phyloP scores from a whole-genome alignment of 2,113 vertebrate genomes.

The Hyperoodon ampullatus region DNA sequence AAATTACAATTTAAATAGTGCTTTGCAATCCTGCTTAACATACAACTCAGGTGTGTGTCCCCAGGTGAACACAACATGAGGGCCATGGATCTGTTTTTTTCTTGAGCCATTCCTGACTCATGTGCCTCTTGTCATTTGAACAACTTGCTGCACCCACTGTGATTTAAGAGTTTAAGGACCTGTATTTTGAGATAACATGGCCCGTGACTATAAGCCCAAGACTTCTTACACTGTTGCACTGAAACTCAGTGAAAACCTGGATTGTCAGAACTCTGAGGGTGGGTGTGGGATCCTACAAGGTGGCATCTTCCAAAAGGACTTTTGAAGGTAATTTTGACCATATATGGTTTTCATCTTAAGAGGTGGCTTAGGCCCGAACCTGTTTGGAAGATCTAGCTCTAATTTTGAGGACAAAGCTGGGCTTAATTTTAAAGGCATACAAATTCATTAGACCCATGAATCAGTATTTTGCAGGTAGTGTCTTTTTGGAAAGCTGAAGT shows the following conservation, averaged over 20 bases:
- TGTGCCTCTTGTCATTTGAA: neutral
- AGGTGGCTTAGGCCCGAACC: neutral
- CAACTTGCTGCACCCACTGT: neutral
- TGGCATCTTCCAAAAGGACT: neutral
- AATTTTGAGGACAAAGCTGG: neutral
- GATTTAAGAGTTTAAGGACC: neutral
- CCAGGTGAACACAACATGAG: neutral
- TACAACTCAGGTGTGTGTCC: neutral
- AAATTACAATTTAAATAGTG: neutral
- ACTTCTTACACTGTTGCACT: neutral
- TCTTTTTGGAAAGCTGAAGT: neutral
- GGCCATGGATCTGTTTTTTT: neutral
- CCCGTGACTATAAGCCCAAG: neutral
- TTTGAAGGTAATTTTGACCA: neutral
- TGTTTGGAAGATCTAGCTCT: neutral
- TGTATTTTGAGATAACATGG: neutral
- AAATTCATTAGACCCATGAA: neutral
- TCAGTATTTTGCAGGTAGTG: neutral
- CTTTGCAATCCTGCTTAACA: neutral
- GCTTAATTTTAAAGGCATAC: constrained; percentile 22
- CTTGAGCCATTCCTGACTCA: neutral
- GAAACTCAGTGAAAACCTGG: neutral
- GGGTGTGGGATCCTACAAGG: neutral
- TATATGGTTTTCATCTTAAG: neutral
- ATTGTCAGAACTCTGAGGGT: neutral